Base-by-base conservation (phyloP, 2,797 vertebrate species). In the Eulemur mongoz region DNA sequence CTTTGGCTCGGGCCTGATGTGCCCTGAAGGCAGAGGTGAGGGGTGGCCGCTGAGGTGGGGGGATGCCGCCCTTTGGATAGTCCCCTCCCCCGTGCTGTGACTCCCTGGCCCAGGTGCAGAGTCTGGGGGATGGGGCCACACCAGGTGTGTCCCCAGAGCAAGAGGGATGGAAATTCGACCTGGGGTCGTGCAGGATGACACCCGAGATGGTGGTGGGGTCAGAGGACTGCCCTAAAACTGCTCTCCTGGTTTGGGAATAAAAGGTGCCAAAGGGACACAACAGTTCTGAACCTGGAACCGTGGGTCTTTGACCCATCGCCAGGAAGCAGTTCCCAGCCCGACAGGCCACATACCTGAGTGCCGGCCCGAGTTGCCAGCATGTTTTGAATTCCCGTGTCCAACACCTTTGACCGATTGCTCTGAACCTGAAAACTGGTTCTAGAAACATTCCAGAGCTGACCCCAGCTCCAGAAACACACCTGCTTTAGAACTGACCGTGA, bases 1-100 rank as follows among this genome's bases (percentile, higher is more conserved):
- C 84, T 48, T 45, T 98, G 95, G 95, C 94, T 11, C 92, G 97
- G 89, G 87, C 52, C 17, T 98, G 82, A 82, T 3, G 82, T 0
- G 15, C 15, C 81, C 90, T 35, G 81, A 91, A 67, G 82, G 91
- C 88, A 75, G 90, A 93, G 97, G 97, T 97, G 94, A 97, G 97
- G 82, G 70, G 57, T 7, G 0, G 43, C 30, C 1, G 1, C 50
- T 12, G 92, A 32, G 73, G 72, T 18, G 3, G 35, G 3, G 35
- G 89, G 45, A 70, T 54, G 13, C n/a, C 40, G 40, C 17, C 18
- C 13, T 61, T 23, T 18, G 48, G 43, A 7, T 30, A 40, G 6
- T 17, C 3, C n/a, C 72, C 20, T 23, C 13, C 9, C 3, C 69
- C 54, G 11, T 20, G 3, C 40, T 14, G 63, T 5, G 13, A 61